Percentiles rank a stretch among this genome's conserved stretches.
These are phyloP conservation scores for Axis porcinus DNA, from an alignment of 2,113 vertebrate species.

Conservation along the genomic window DNA sequence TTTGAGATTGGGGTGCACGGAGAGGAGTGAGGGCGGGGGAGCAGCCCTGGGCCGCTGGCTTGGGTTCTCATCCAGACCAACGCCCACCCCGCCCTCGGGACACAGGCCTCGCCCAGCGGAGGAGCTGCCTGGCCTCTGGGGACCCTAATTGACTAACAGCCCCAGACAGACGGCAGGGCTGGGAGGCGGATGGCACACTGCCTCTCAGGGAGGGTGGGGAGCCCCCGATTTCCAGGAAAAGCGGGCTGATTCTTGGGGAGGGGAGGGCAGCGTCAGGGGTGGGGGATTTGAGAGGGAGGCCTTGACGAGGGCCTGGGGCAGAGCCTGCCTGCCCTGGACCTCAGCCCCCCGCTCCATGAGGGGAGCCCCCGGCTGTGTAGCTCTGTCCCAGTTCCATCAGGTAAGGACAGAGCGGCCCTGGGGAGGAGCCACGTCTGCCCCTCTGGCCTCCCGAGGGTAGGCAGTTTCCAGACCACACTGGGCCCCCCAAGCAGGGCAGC, in stretches of 20 bases:
- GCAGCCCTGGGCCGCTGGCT: rapidly evolving
- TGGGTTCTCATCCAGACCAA: neutral
- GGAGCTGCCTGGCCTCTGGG: neutral
- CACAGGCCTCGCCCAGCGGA: neutral
- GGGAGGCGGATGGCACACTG: neutral
- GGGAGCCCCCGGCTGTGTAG: neutral
- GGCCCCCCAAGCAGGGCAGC: neutral
- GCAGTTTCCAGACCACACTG: neutral
- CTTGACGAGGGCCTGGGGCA: neutral
- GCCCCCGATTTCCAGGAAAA: neutral
- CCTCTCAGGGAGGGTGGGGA: rapidly evolving
- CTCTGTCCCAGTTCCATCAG: neutral
- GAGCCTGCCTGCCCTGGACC: neutral
- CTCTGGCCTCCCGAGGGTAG: neutral
- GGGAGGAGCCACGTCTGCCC: neutral
- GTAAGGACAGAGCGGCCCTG: neutral
- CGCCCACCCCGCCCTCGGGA: neutral
- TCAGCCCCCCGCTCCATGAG: rapidly evolving
- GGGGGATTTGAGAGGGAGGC: neutral
- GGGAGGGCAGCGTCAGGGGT: neutral
- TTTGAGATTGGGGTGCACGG: neutral
- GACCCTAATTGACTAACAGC: conserved; percentile 29
- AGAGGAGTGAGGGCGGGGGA: neutral
- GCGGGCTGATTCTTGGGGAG: neutral
- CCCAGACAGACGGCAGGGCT: neutral